These are phyloP conservation scores for Morpho helenor DNA, from an alignment of 2,888 invertebrate species.

Conservation along the genomic window DNA sequence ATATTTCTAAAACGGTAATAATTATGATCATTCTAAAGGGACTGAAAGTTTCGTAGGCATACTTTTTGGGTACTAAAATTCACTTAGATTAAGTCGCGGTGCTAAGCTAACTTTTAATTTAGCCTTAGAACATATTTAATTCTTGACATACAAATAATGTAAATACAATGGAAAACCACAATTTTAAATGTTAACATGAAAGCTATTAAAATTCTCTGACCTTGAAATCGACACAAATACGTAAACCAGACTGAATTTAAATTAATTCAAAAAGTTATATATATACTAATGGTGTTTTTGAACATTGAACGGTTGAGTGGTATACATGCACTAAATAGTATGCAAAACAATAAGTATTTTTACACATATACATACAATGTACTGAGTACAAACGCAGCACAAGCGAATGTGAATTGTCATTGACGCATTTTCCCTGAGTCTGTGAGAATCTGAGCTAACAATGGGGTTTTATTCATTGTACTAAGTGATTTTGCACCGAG, in stretches of 20 bases:
- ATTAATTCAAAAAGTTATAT: slow-evolving; percentile 8
- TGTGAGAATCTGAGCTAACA: slow-evolving; percentile 26
- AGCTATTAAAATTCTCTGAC: neutral
- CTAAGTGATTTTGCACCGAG: slow-evolving; percentile 22
- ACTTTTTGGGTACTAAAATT: too few species aligned
- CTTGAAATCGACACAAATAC: neutral
- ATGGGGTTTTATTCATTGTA: slow-evolving; percentile 22
- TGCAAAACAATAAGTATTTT: slow-evolving; percentile 43
- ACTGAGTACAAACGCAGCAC: slow-evolving; percentile 1
- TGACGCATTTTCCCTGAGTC: slow-evolving; percentile 26
- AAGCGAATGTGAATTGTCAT: slow-evolving; percentile 24
- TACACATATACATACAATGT: neutral
- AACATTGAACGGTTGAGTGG: slow-evolving; percentile 47
- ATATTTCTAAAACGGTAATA: too few species aligned
- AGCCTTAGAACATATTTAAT: too few species aligned
- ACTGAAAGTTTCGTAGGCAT: too few species aligned
- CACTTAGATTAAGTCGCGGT: too few species aligned
- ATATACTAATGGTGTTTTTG: slow-evolving; percentile 29
- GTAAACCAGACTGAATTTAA: neutral
- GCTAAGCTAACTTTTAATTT: too few species aligned
- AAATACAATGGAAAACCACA: too few species aligned
- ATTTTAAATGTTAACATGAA: too few species aligned
- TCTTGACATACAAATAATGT: too few species aligned
- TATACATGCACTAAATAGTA: slow-evolving; percentile 53
- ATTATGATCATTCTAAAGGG: too few species aligned